Evolutionary conservation across 2,797 vertebrate species (phyloP), one percentile per base, ranked within the genome.

Genomic region (Lutjanus campechanus): DNA sequence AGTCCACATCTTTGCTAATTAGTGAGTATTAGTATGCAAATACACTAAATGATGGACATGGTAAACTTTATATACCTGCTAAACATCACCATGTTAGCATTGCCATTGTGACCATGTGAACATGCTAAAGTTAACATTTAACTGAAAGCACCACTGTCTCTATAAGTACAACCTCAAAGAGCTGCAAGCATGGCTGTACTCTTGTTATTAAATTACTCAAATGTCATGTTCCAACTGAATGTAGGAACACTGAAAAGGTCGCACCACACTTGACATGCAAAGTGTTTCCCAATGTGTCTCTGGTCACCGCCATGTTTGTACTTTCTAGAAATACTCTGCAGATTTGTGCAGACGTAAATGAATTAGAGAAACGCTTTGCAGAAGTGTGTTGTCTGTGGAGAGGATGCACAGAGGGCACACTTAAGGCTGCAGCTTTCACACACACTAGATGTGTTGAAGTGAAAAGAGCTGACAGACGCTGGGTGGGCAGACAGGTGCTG

Each of bases 401-500:
- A 65, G 20, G 59, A 54, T 65, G 50, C 65, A 17, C 15, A 6
- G 5, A 59, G 50, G 29, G 46, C 47, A 22, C 25, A 51, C 54
- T 65, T 59, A 11, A 64, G 9, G 69, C 29, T 2, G 41, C 44
- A 40, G 61, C 16, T 7, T 66, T 79, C 19, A 25, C 61, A 25
- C 61, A 63, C 44, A 49, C 9, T 62, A 4, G 15, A 84, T 71
- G 84, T 64, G 49, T 60, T 77, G 70, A 85, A 76, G 64, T 80
- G 84, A 61, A 46, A 88, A 63, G 75, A 82, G 15, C 29, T 11
- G 66, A 73, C 47, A 40, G 44, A 69, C 20, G 20, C 0, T 3
- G 64, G 72, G 60, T 3, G 64, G 72, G 60, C 76, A 50, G 78
- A 84, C 79, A 82, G 87, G 46, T 87, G 86, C 70, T 84, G 49